Evolutionary conservation across 2,113 vertebrate genomes (phyloP).

Genomic region (Tachuris rubrigastra): DNA sequence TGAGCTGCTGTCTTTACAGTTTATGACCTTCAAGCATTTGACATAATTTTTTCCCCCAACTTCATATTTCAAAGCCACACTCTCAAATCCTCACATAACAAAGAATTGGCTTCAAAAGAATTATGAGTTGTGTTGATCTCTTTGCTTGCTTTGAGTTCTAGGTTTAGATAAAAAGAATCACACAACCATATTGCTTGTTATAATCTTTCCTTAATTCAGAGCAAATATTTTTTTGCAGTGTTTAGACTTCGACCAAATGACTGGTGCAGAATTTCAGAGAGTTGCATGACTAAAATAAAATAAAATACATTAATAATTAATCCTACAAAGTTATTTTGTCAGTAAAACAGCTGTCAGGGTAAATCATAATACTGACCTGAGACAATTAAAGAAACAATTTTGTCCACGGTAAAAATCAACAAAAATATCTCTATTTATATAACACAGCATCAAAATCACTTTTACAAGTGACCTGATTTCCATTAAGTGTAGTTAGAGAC

Average conservation of each 20-base stretch:
- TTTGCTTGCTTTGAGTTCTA: slow-evolving; percentile 2
- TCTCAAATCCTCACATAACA: neutral
- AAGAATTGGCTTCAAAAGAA: neutral
- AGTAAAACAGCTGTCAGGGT: slow-evolving; percentile 19
- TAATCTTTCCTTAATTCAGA: neutral
- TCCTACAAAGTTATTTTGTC: slow-evolving; percentile 41
- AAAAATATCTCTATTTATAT: neutral
- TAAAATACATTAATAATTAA: slow-evolving; percentile 16
- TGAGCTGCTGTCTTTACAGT: slow-evolving; percentile 41
- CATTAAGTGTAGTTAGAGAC: neutral
- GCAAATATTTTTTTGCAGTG: neutral
- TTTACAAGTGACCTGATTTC: neutral
- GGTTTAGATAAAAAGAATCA: neutral
- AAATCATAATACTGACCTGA: slow-evolving; percentile 11
- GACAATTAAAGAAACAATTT: slow-evolving; percentile 4
- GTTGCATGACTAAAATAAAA: slow-evolving; percentile 37
- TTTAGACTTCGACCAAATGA: slow-evolving; percentile 3
- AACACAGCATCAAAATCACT: neutral
- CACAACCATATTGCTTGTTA: neutral
- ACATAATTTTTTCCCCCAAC: neutral
- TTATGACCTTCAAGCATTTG: slow-evolving; percentile 18
- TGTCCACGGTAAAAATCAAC: neutral
- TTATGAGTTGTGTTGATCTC: neutral
- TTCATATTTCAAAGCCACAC: neutral
- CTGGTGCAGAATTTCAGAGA: neutral